Base-by-base conservation (phyloP, 2,113 vertebrate genomes). In the Caloenas nicobarica region DNA sequence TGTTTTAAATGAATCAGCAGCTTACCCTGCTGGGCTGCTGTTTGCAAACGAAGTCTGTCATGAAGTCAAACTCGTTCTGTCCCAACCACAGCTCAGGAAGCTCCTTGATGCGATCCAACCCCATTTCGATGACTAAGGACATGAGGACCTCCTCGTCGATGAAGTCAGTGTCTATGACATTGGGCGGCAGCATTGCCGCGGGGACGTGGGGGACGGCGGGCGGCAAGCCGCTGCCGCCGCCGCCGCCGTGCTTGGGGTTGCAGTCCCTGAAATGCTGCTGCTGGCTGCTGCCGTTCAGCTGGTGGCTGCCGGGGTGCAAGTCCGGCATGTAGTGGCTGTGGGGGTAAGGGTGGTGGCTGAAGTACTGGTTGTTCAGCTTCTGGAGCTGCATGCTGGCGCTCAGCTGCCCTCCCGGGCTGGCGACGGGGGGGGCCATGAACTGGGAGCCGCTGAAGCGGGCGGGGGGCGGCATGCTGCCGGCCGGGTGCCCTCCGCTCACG, bases 11-110 rank as follows among this genome's bases (percentile, higher is more conserved):
- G 92, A 98, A 98, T 98, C 98, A 99, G 96, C 98, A 99, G 98
- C 98, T 99, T 96, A 99, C 98, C 98, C 98, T 97, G 95, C 98
- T 99, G 65, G 98, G 98, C 97, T 99, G 98, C 97, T 99, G 98
- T 98, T 99, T 99, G 97, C 98, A 99, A 97, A 99, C 98, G 96
- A 99, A 99, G 98, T 99, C 98, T 90, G 98, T 98, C 98, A 99
- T 98, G 96, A 99, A 99, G 97, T 99, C 98, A 97, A 99, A 99
- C 97, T 99, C 98, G 76, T 99, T 99, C 95, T 99, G 98, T 96
- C 98, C 98, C 97, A 99, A 97, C 98, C 98, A 99, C 95, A 99
- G 98, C 97, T 99, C 98, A 5, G 98, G 98, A 81, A 99, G 98
- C 97, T 99, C 98, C 97, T 99, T 98, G 97, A 99, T 98, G 96